Evolutionary conservation across 2,888 invertebrate species (phyloP).

Genomic region (Ernsta delagoae): DNA sequence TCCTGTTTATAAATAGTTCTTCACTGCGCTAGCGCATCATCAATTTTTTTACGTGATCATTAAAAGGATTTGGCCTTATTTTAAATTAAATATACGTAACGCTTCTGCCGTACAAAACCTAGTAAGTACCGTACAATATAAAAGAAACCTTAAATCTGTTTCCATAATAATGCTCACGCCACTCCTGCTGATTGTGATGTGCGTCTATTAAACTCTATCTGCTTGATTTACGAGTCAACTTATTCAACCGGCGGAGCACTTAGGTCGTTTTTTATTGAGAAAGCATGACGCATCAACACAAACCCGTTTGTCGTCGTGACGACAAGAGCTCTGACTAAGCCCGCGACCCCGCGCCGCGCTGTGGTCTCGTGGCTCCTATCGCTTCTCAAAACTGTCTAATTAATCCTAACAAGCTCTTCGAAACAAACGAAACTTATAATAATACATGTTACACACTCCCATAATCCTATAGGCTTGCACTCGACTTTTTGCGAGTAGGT

Average conservation of each 20-base stretch:
- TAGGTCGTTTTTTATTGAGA: constrained; percentile 46
- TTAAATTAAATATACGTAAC: background rate
- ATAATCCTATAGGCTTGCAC: no score
- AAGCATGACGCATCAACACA: constrained; percentile 53
- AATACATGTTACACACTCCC: background rate
- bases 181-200: constrained; percentile 15
- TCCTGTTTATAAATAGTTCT: background rate
- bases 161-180: constrained; percentile 26
- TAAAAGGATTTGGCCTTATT: background rate
- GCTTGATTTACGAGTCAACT: constrained; percentile 41
- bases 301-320: constrained; percentile 52
- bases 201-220: constrained; percentile 30
- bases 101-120: background rate
- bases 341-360: constrained; percentile 39
- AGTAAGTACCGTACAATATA: background rate
- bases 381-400: constrained; percentile 45
- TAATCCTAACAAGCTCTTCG: constrained; percentile 38
- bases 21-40: background rate
- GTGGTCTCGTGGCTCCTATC: constrained; percentile 54
- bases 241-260: constrained; percentile 38
- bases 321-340: constrained; percentile 48
- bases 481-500: no score
- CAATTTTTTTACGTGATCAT: background rate
- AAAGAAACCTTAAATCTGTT: constrained; percentile 31
- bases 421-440: constrained; percentile 6